A percentile compares a stretch with the other conserved stretches of the same genome.
phyloP scores from a whole-genome alignment of 1,140 invertebrate species.

The Muscidifurax raptorellus region DNA sequence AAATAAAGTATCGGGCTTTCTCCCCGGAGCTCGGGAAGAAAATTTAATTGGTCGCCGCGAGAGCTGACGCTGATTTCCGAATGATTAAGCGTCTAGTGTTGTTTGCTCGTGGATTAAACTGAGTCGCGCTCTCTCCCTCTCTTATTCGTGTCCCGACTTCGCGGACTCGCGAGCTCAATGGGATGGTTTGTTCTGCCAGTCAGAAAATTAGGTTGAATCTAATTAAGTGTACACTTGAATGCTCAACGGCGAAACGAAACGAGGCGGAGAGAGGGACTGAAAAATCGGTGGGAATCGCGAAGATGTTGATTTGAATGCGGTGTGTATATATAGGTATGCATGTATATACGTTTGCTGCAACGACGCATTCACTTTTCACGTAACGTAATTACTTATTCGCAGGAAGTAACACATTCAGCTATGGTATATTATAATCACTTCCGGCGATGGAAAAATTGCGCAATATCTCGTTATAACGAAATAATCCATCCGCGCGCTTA shows the following conservation, averaged over 20 bases:
- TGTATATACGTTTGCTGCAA: neutral
- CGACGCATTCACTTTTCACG: neutral
- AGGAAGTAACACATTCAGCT: neutral
- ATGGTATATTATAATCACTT: neutral
- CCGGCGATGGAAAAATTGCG: neutral
- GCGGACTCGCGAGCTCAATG: neutral
- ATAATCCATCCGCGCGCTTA: neutral
- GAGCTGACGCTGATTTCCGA: constrained; percentile 18
- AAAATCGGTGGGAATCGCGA: constrained; percentile 3
- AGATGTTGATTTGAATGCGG: neutral
- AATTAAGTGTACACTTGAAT: constrained; percentile 37
- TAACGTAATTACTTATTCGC: neutral
- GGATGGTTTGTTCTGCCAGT: constrained; percentile 34
- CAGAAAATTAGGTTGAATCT: constrained; percentile 36
- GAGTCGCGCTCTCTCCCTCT: neutral
- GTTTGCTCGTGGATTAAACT: neutral
- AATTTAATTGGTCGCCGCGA: constrained; percentile 7
- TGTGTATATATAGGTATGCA: neutral
- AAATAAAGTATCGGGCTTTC: neutral
- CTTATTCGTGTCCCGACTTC: neutral
- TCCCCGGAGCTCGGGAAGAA: neutral
- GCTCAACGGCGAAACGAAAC: neutral
- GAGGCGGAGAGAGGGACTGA: neutral
- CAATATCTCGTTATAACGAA: neutral
- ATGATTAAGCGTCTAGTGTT: constrained; percentile 29